phyloP scores from a whole-genome alignment of 2,113 vertebrate genomes.

The Spheniscus mendiculus region DNA sequence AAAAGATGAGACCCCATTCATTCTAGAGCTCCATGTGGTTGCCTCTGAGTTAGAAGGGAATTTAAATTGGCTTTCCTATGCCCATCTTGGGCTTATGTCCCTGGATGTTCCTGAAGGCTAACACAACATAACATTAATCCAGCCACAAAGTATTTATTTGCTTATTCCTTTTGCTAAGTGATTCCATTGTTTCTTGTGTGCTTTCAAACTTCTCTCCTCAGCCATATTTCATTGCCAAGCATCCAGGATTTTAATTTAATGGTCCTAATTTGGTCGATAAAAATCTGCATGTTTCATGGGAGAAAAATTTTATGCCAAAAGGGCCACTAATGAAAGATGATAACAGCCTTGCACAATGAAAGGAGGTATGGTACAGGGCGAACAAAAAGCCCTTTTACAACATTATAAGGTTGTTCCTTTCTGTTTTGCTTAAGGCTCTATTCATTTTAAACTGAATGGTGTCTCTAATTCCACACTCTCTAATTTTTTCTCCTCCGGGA shows the following conservation, averaged over 20 bases:
- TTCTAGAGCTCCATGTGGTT: neutral
- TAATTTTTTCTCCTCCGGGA: neutral
- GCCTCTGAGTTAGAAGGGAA: neutral
- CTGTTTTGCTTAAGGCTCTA: slow-evolving; percentile 21
- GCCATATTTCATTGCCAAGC: neutral
- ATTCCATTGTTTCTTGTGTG: neutral
- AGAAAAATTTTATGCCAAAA: neutral
- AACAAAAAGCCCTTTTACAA: slow-evolving; percentile 10
- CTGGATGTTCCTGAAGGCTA: neutral
- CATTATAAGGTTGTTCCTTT: neutral
- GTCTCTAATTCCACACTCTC: neutral
- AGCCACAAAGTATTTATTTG: neutral
- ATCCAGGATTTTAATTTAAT: slow-evolving; percentile 5
- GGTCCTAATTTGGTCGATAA: neutral
- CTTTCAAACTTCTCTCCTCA: neutral
- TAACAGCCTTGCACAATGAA: slow-evolving; percentile 7
- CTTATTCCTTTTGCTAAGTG: neutral
- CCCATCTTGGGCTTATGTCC: neutral
- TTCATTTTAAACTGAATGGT: neutral
- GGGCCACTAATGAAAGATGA: neutral
- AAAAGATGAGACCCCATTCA: neutral
- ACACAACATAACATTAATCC: neutral
- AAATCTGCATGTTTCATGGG: neutral
- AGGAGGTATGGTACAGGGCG: neutral
- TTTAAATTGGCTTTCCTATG: neutral